A percentile compares a stretch with the other conserved stretches of the same genome.
Conservation (phyloP, 2,888 invertebrate species). For the Cheilosia impressa region DNA sequence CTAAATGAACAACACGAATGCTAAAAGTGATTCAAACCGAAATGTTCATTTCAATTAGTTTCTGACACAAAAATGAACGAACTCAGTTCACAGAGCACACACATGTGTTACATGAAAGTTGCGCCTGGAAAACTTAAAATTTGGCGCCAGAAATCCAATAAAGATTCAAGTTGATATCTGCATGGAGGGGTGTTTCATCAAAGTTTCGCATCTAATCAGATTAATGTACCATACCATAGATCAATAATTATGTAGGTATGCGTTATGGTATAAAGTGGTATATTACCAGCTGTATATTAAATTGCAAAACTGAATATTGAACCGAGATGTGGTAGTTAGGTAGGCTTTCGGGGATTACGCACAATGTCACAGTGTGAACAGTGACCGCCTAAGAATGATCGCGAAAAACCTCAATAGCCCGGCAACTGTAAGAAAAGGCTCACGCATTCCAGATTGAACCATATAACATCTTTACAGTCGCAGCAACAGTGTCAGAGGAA, state of each 20-base stretch:
- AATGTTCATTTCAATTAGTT: slow-evolving; percentile 58
- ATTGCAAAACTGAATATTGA: no score
- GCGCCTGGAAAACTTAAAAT: slow-evolving; percentile 2
- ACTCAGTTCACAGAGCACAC: background rate
- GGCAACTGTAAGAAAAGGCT: no score
- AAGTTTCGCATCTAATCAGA: slow-evolving; percentile 2
- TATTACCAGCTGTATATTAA: no score
- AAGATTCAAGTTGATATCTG: background rate
- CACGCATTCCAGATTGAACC: no score
- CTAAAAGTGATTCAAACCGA: slow-evolving; percentile 6
- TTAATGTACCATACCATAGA: slow-evolving; percentile 12
- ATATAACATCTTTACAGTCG: no score
- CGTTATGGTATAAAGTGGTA: background rate
- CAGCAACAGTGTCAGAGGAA: no score
- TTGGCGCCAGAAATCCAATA: slow-evolving; percentile 20
- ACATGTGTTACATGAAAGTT: background rate
- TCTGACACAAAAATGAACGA: slow-evolving; percentile 23
- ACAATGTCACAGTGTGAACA: no score
- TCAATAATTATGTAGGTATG: no score
- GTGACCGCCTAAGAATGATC: no score
- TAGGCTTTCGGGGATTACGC: no score
- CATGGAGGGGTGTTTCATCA: background rate
- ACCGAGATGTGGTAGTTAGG: no score
- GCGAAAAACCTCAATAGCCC: no score
- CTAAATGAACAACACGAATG: slow-evolving; percentile 27